A percentile compares a stretch with the other conserved stretches of the same genome.
phyloP scores from a whole-genome alignment of 2,113 vertebrate genomes.

The Panthera uncia region DNA sequence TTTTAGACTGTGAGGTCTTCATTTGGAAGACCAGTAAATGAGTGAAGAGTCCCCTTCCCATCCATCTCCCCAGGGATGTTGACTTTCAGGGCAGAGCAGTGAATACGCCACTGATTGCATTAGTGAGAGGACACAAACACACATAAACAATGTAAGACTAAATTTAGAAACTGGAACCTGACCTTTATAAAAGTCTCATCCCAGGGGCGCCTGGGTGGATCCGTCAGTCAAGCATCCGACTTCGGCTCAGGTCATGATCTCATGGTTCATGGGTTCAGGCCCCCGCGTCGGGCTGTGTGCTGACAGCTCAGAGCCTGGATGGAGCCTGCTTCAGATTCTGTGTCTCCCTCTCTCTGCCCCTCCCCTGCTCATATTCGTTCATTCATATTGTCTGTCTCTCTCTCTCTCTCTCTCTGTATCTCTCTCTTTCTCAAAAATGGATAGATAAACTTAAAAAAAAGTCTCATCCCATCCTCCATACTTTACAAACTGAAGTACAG shows the following conservation, averaged over 20 bases:
- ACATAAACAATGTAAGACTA: rapidly evolving
- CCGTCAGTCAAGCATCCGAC: no score
- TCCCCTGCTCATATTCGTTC: no score
- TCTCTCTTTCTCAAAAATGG: no score
- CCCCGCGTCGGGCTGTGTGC: no score
- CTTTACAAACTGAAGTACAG: neutral
- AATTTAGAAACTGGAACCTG: neutral
- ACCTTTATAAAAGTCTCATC: neutral
- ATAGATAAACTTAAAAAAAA: neutral
- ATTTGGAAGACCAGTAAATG: neutral
- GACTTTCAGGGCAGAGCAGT: neutral
- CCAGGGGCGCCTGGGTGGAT: no score
- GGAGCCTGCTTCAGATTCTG: no score
- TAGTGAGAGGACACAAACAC: neutral
- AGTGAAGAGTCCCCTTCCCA: neutral
- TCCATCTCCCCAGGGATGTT: neutral
- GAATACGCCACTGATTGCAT: neutral
- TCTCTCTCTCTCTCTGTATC: no score
- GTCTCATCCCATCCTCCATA: neutral
- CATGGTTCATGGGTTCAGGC: no score
- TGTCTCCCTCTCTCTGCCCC: no score
- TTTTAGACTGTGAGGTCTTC: neutral
- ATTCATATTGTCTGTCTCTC: no score
- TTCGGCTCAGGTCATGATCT: no score
- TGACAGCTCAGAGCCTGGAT: no score